Evolutionary conservation across 2,888 invertebrate species (phyloP).

Genomic region (Yponomeuta malinellus): DNA sequence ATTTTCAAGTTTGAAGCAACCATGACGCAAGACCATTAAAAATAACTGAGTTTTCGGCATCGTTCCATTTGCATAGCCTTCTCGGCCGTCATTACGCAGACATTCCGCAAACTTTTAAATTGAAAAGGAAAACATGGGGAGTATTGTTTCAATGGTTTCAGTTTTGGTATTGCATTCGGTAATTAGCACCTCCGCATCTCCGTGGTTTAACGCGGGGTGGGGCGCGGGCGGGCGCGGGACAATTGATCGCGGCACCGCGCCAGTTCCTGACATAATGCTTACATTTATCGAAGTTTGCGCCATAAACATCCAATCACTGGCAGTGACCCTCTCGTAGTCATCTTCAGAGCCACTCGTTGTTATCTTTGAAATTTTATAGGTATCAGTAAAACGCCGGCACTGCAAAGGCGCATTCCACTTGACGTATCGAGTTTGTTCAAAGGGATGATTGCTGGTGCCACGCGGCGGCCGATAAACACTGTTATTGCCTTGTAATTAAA

Average conservation of each 20-base stretch:
- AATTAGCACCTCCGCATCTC: constrained; percentile 68
- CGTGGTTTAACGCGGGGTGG: constrained; percentile 25
- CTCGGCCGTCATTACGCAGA: constrained; percentile 71
- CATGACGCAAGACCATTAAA: constrained; percentile 75
- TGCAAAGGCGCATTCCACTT: constrained; percentile 66
- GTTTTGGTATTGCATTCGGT: constrained; percentile 73
- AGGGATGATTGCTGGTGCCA: constrained; percentile 35
- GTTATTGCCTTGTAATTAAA: constrained; percentile 65
- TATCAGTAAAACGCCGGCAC: constrained; percentile 72
- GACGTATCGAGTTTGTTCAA: constrained; percentile 28
- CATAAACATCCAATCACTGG: constrained; percentile 70
- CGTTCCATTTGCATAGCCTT: constrained; percentile 69
- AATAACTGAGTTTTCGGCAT: constrained; percentile 67
- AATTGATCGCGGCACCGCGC: constrained; percentile 6
- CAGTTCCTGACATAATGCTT: constrained; percentile 46
- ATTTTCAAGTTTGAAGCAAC: constrained; percentile 73
- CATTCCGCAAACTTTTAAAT: constrained; percentile 73
- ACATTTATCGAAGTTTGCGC: constrained; percentile 60
- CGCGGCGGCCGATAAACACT: constrained; percentile 50
- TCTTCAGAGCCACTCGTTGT: constrained; percentile 63
- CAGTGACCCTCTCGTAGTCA: constrained; percentile 47
- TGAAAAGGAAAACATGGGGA: constrained; percentile 67
- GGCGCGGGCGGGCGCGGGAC: constrained; percentile 41
- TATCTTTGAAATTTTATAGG: constrained; percentile 75
- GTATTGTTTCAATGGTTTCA: constrained; percentile 74